phyloP scores from a whole-genome alignment of 2,113 vertebrate genomes.

The Dasypus novemcinctus region DNA sequence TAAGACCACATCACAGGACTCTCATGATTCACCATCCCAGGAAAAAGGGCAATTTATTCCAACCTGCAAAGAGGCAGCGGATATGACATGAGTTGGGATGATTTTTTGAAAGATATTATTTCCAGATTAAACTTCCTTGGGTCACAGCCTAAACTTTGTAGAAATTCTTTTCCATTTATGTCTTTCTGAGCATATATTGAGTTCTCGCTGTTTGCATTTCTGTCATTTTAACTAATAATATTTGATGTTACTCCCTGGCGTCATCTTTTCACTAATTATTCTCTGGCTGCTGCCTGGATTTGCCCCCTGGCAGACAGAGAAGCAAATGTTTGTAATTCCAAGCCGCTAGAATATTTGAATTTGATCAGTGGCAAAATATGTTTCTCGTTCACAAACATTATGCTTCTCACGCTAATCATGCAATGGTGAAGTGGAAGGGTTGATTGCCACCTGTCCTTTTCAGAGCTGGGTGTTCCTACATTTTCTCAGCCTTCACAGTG shows the following conservation, averaged over 20 bases:
- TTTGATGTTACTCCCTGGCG: conserved; percentile 55
- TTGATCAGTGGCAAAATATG: conserved; percentile 77
- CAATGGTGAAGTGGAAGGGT: background rate
- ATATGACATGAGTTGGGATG: background rate
- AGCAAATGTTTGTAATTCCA: conserved; percentile 72
- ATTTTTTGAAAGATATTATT: conserved; percentile 9
- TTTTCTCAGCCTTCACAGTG: conserved; percentile 47
- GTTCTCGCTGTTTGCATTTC: conserved; percentile 54
- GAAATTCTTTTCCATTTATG: background rate
- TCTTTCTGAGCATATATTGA: conserved; percentile 34
- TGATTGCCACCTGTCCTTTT: conserved; percentile 65
- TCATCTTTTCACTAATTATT: conserved; percentile 77
- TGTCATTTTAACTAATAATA: conserved; percentile 66
- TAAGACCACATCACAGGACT: background rate
- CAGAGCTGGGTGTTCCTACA: conserved; percentile 59
- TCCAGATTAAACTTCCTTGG: conserved; percentile 30
- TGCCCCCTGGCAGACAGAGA: conserved; percentile 72
- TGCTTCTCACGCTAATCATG: conserved; percentile 67
- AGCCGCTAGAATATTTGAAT: conserved; percentile 71
- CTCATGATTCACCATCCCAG: background rate
- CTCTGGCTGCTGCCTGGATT: conserved; percentile 68
- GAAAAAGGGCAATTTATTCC: conserved; percentile 6
- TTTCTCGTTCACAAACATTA: conserved; percentile 74
- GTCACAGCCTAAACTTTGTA: background rate
- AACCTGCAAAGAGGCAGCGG: background rate